Percentiles rank a stretch among this genome's conserved stretches.
Conservation (phyloP, 2,113 vertebrate genomes). For the Oreochromis tanganicae region DNA sequence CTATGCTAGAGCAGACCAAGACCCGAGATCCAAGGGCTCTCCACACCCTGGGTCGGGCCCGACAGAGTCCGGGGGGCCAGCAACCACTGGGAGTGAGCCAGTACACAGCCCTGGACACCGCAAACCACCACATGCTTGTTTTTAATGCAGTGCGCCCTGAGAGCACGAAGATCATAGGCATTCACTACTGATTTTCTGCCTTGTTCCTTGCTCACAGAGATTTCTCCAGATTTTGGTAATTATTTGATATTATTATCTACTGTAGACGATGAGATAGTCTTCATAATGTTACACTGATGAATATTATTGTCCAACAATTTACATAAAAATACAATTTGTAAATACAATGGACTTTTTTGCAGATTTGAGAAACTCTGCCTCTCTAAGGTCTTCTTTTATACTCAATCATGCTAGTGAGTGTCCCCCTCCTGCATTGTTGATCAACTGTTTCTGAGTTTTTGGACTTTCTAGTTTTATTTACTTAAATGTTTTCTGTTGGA, state of each 20-base stretch:
- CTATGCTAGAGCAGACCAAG: not conserved
- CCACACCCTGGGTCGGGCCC: not conserved
- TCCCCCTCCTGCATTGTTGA: not conserved
- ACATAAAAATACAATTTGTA: not conserved
- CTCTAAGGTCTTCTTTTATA: not conserved
- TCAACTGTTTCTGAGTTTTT: not conserved
- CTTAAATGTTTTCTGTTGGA: not conserved
- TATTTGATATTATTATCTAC: not conserved
- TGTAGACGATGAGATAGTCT: not conserved
- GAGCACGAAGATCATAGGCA: not conserved
- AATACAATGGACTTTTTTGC: accelerated
- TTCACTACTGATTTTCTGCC: not conserved
- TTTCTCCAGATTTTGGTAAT: not conserved
- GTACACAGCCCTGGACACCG: not conserved
- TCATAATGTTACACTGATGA: not conserved
- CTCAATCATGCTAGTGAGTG: not conserved
- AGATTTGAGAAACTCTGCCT: not conserved
- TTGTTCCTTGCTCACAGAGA: not conserved
- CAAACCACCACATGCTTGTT: not conserved
- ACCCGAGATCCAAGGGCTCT: not conserved
- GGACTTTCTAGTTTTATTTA: not conserved
- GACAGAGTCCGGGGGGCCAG: not conserved
- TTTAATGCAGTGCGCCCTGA: not conserved
- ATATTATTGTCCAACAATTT: not conserved
- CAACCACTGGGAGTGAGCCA: not conserved